Base-by-base conservation (phyloP, 1,140 invertebrate genomes). In the Theocolax elegans region DNA sequence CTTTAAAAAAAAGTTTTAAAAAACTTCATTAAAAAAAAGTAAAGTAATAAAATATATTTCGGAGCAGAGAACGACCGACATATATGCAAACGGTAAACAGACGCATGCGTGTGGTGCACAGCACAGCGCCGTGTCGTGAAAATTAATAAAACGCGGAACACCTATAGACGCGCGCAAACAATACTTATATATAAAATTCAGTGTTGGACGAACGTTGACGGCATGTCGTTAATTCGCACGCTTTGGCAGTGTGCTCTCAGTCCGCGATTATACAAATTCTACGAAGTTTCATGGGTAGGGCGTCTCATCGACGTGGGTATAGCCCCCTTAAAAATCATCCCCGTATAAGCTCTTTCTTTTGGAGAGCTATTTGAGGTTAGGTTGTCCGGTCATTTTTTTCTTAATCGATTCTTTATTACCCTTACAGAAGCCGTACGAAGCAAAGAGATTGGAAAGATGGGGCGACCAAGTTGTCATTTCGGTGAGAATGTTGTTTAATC, bases 401-500 rank as follows among this genome's bases (percentile, higher is more conserved):
- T 56, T 62, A 63, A 69, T 69, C 29, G 9, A 71, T 73, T 54
- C 42, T 74, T 75, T 51, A 29, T 63, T 46, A 53, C 40, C 27
- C 27, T 83, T 81, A 15, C 78, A 90, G 88, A 89, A 87, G 78
- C 80, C 89, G 29, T 94, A 94, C 77, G 86, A 90, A 75, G 88
- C 91, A 15, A 85, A 87, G 38, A 84, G 79, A 25, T 82, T 91
- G 40, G 93, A 95, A 83, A 89, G 87, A 82, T 89, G 89, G 87
- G 89, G 91, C n/a, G 91, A 94, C 78, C 89, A 89, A 79, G 85
- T 94, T 17, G 88, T 94, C 19, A 86, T 89, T 67, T 89, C 90
- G 35, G 91, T 92, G 80, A 87, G 88, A 81, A 74, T 67, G 67
- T n/a, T 17, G 25, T 51, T 48, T 38, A 19, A 2, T 38, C 38